phyloP scores from a whole-genome alignment of 2,113 vertebrate genomes.

The Gopherus evgoodei region DNA sequence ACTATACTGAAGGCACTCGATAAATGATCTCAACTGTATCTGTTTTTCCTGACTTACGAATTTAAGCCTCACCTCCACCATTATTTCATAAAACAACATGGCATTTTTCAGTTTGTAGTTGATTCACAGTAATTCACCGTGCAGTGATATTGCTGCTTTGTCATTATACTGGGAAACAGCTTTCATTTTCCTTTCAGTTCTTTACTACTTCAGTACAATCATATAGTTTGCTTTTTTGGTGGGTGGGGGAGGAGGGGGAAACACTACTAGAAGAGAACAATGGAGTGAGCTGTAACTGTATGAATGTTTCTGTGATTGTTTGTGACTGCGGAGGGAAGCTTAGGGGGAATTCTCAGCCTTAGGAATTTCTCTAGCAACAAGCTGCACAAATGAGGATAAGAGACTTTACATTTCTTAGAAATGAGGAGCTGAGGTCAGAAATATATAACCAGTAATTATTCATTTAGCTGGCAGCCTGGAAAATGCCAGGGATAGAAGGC shows the following conservation, averaged over 20 bases:
- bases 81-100: neutral
- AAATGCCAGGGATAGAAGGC: neutral
- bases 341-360: neutral
- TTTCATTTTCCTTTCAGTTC: neutral
- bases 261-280: neutral
- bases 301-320: constrained; percentile 16
- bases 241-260: no score
- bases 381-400: neutral
- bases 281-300: neutral
- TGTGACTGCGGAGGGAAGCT: accelerated
- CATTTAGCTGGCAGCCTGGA: neutral
- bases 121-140: neutral
- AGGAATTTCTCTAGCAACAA: neutral
- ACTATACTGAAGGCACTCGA: accelerated
- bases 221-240: neutral
- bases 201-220: constrained; percentile 1
- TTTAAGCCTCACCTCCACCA: neutral
- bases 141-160: neutral
- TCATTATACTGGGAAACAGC: neutral
- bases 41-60: neutral
- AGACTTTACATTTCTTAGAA: neutral
- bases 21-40: neutral
- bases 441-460: neutral
- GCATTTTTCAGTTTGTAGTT: neutral
- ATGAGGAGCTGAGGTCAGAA: neutral